A percentile compares a stretch with the other conserved stretches of the same genome.
phyloP scores from a whole-genome alignment of 2,113 vertebrate species.

The Pimephales promelas region DNA sequence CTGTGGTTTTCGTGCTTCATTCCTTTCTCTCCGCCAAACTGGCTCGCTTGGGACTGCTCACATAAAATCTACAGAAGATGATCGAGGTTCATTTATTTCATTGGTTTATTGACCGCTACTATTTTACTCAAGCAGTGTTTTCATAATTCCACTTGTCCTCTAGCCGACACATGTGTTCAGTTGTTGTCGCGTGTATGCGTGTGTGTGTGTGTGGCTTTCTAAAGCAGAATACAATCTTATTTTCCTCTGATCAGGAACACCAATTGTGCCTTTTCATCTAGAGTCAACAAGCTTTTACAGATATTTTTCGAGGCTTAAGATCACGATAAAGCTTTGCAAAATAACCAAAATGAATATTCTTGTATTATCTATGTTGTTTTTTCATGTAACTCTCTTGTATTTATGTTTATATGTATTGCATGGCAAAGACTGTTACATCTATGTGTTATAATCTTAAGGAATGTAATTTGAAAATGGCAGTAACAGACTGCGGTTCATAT shows the following conservation, averaged over 20 bases:
- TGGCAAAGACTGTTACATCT: conserved; percentile 29
- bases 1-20: conserved; percentile 93
- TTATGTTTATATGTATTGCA: neutral
- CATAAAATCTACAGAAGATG: conserved; percentile 60
- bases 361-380: conserved; percentile 22
- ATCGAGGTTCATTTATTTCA: neutral
- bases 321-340: conserved; percentile 55
- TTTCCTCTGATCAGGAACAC: conserved; percentile 69
- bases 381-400: neutral
- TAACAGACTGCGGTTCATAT: neutral
- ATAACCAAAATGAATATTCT: conserved; percentile 63
- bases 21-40: conserved; percentile 97
- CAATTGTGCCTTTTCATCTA: conserved; percentile 71
- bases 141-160: conserved; percentile 30
- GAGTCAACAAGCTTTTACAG: conserved; percentile 59
- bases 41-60: conserved; percentile 93
- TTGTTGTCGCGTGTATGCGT: conserved; percentile 20
- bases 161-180: conserved; percentile 18
- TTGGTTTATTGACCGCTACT: neutral
- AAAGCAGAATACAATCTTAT: conserved; percentile 1
- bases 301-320: conserved; percentile 11
- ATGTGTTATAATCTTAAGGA: conserved; percentile 14
- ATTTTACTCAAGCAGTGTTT: neutral
- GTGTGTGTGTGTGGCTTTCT: neutral
- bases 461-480: neutral